Evolutionary conservation across 2,888 invertebrate genomes (phyloP), one percentile per base, ranked within the genome.

Genomic region (Scaptodrosophila latifasciaeformis): DNA sequence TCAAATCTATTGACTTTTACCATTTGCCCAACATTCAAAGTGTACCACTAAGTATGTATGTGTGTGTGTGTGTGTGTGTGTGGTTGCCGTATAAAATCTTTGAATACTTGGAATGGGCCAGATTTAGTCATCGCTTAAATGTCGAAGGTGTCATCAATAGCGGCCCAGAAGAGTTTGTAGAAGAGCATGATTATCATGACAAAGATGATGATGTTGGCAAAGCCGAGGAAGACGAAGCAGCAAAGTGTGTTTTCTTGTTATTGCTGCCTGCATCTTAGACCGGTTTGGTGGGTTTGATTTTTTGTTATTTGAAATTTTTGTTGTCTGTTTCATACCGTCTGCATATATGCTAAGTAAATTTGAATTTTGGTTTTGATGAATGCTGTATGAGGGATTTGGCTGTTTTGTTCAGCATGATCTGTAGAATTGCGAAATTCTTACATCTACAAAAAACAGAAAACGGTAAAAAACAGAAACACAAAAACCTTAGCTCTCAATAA

Each of bases 101-200:
- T n/a, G n/a, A n/a, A n/a, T n/a, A n/a, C n/a, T n/a, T n/a, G n/a
- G n/a, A 37, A 17, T 37, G 15, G 50, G 52, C 42, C 67, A 55
- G 56, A 64, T 64, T 75, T 72, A 67, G 77, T 62, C 61, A 61
- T 59, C 57, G 56, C 66, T 63, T 79, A 75, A 75, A 75, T 75
- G 75, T 75, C 75, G 75, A 79, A 75, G 75, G 75, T 75, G 77
- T 74, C 77, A 80, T 75, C 77, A 70, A 80, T 75, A 61, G 62
- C 63, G 58, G 54, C n/a, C 12, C 19, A 21, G 37, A 30, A 29
- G n/a, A n/a, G n/a, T n/a, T n/a, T n/a, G n/a, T n/a, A n/a, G n/a
- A n/a, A n/a, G n/a, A n/a, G n/a, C n/a, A n/a, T n/a, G n/a, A n/a
- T n/a, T n/a, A n/a, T n/a, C n/a, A n/a, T n/a, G n/a, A n/a, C n/a